Evolutionary conservation across 1,140 invertebrate species (phyloP).

Genomic region (Mya arenaria): DNA sequence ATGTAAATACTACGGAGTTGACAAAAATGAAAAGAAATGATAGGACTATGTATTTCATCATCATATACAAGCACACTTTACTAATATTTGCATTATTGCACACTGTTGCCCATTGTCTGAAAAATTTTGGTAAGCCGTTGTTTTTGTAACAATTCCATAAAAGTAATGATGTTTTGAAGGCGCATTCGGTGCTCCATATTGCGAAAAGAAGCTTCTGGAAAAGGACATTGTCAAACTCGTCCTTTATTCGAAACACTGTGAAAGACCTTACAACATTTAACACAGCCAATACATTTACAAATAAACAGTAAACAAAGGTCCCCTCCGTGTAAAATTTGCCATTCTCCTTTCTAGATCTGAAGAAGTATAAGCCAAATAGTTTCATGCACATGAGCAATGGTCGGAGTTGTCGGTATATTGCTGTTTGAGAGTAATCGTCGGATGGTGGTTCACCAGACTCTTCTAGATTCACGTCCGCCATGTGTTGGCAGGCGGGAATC

Average conservation of each 20-base stretch:
- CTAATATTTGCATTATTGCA: not conserved
- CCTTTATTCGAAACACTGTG: not conserved
- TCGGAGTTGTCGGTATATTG: slow-evolving; percentile 1
- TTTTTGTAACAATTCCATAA: not conserved
- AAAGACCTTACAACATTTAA: not conserved
- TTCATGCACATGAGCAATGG: slow-evolving; percentile 12
- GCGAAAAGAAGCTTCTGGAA: not conserved
- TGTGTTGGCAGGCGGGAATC: no score
- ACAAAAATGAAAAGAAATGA: slow-evolving; percentile 1
- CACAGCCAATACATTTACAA: not conserved
- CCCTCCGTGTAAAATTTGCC: not conserved
- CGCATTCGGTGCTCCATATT: slow-evolving; percentile 25
- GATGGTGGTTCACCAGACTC: no score
- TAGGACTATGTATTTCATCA: not conserved
- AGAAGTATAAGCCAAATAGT: slow-evolving; percentile 15
- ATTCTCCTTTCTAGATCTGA: not conserved
- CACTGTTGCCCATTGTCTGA: not conserved
- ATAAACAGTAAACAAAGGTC: not conserved
- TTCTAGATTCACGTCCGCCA: no score
- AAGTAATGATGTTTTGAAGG: not conserved
- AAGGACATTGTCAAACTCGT: not conserved
- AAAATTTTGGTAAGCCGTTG: slow-evolving; percentile 11
- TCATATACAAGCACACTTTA: not conserved
- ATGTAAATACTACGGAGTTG: slow-evolving; percentile 1
- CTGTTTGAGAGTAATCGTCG: not conserved